phyloP scores from a whole-genome alignment of 2,113 vertebrate species.

The Centrocercus urophasianus region DNA sequence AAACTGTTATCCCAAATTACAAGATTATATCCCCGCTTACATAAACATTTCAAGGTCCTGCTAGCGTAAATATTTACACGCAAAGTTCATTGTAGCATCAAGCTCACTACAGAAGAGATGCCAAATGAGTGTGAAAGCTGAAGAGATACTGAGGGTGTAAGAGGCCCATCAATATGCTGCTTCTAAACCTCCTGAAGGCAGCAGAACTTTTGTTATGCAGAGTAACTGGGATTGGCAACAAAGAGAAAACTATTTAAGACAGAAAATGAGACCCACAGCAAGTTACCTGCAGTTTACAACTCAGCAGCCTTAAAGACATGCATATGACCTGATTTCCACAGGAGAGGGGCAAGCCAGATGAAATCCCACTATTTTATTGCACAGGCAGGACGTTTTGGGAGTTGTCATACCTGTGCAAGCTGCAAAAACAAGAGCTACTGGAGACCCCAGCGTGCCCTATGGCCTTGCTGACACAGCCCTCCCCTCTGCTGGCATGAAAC shows the following conservation, averaged over 20 bases:
- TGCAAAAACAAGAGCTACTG: slow-evolving; percentile 32
- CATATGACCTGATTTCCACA: slow-evolving; percentile 8
- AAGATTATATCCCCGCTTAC: slow-evolving; percentile 47
- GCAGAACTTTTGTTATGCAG: not conserved
- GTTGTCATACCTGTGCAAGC: slow-evolving; percentile 2
- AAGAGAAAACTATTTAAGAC: slow-evolving; percentile 40
- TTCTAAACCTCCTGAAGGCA: slow-evolving; percentile 18
- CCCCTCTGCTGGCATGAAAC: not conserved
- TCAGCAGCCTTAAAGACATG: not conserved
- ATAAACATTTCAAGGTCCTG: slow-evolving; percentile 53
- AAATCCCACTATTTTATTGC: slow-evolving; percentile 21
- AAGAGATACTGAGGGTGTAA: not conserved
- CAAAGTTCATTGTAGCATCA: slow-evolving; percentile 57
- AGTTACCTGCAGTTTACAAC: slow-evolving; percentile 5
- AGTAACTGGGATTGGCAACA: slow-evolving; percentile 22
- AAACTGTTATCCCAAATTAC: slow-evolving; percentile 66
- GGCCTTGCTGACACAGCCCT: slow-evolving; percentile 25
- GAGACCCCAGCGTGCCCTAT: slow-evolving; percentile 11
- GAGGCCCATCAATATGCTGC: slow-evolving; percentile 12
- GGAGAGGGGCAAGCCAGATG: not conserved
- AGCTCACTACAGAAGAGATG: not conserved
- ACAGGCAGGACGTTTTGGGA: not conserved
- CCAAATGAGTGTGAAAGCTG: slow-evolving; percentile 12
- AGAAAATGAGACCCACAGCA: not conserved
- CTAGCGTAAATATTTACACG: slow-evolving; percentile 45